Conservation (phyloP, 2,888 invertebrate species). For the Seladonia tumulorum region DNA sequence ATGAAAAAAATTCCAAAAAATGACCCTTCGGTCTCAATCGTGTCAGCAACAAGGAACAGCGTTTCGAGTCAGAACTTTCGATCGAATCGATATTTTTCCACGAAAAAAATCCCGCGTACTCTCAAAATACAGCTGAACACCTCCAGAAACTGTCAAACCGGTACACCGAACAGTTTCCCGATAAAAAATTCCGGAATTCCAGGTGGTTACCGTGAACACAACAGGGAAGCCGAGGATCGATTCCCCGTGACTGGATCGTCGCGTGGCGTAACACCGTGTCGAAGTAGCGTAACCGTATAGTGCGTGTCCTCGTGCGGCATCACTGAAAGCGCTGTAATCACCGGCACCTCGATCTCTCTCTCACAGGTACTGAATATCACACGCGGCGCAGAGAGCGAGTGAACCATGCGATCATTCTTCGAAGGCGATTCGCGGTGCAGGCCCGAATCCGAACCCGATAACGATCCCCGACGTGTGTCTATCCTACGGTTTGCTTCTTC, state of each 20-base stretch:
- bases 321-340: constrained; percentile 14
- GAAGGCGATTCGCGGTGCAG: neutral
- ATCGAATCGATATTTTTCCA: too few relatives aligned
- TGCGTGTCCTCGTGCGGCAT: constrained; percentile 3
- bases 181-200: neutral
- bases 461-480: neutral
- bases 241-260: neutral
- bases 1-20: neutral
- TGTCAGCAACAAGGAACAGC: too few relatives aligned
- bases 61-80: too few relatives aligned
- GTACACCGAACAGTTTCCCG: neutral
- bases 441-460: neutral
- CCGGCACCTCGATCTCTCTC: neutral
- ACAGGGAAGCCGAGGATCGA: neutral
- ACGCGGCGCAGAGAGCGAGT: neutral
- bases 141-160: neutral
- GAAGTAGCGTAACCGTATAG: neutral
- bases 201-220: neutral
- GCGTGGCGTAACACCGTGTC: constrained; percentile 27
- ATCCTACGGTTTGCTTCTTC: constrained; percentile 37
- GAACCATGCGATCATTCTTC: neutral
- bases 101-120: too few relatives aligned
- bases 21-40: neutral
- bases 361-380: constrained; percentile 2
- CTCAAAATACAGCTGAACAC: neutral